A percentile compares a stretch with the other conserved stretches of the same genome.
phyloP scores from a whole-genome alignment of 2,113 vertebrate species.

The Nettapus auritus region DNA sequence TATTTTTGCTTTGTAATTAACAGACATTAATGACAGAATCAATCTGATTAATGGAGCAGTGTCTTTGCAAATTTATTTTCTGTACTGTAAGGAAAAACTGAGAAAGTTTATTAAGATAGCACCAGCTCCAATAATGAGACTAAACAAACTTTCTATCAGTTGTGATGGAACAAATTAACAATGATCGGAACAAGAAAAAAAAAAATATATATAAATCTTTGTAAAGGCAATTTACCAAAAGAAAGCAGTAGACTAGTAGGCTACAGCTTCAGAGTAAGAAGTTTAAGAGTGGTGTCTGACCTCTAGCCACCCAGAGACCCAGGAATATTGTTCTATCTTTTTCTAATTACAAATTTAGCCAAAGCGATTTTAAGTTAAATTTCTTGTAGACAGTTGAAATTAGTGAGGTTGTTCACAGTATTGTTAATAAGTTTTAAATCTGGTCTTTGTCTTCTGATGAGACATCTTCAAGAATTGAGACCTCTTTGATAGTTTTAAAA shows the following conservation, averaged over 20 bases:
- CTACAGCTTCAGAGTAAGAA: background rate
- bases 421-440: background rate
- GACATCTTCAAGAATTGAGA: background rate
- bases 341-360: background rate
- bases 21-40: slow-evolving; percentile 52
- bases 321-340: background rate
- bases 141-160: background rate
- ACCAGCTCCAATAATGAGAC: background rate
- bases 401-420: background rate
- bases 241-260: background rate
- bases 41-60: slow-evolving; percentile 64
- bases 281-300: background rate
- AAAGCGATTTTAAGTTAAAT: background rate
- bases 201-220: background rate
- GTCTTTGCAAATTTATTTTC: slow-evolving; percentile 55
- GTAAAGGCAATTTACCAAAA: background rate
- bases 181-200: background rate
- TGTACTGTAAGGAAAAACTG: background rate
- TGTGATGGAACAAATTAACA: slow-evolving; percentile 17
- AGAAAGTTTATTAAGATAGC: slow-evolving; percentile 15
- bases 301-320: background rate
- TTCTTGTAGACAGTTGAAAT: background rate
- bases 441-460: background rate
- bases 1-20: slow-evolving; percentile 62
- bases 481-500: background rate